Evolutionary conservation across 2,113 vertebrate species (phyloP), one percentile per base, ranked within the genome.

Genomic region (Carassius carassius): DNA sequence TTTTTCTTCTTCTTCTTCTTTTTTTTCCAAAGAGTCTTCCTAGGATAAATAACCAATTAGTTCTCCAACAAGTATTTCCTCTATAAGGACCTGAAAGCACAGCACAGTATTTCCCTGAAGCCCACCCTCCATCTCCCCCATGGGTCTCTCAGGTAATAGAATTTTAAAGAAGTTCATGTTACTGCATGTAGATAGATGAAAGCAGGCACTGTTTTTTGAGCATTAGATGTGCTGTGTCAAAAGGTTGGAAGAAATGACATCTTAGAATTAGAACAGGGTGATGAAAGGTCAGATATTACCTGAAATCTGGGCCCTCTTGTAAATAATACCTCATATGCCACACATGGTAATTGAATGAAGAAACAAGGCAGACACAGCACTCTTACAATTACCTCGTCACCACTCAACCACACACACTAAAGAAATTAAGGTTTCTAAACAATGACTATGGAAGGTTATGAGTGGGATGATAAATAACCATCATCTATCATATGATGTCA

Each of bases 161-260:
- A 90, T 88, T n/a, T 84, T 60, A 56, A 88, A 87, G 44, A 87
- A 89, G 51, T 79, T 84, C 32, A 79, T 70, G 75, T 65, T 11
- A 70, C 65, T 80, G 84, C 62, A 51, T n/a, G 37, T 21, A 72
- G 47, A 80, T 84, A 75, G 69, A 32, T 16, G 85, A 32, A 49
- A 69, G 47, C 37, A 58, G 25, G 14, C 49, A 60, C 19, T 13
- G 29, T 51, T 65, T 81, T 41, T 69, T 13, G 11, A n/a, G 13
- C 21, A 69, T 51, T 51, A 21, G 2, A 17, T 14, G 25, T 54
- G 25, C 44, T 54, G 44, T 69, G 60, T 63, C 32, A 44, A 80
- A 81, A 80, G 58, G n/a, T 65, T 41, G n/a, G 19, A 65, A 21
- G 0, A 23, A n/a, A 44, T 44, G 21, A 29, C 19, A n/a, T 79